Percentiles rank a stretch among this genome's conserved stretches.
Conservation (phyloP, 2,113 vertebrate genomes). For the Perognathus longimembris region DNA sequence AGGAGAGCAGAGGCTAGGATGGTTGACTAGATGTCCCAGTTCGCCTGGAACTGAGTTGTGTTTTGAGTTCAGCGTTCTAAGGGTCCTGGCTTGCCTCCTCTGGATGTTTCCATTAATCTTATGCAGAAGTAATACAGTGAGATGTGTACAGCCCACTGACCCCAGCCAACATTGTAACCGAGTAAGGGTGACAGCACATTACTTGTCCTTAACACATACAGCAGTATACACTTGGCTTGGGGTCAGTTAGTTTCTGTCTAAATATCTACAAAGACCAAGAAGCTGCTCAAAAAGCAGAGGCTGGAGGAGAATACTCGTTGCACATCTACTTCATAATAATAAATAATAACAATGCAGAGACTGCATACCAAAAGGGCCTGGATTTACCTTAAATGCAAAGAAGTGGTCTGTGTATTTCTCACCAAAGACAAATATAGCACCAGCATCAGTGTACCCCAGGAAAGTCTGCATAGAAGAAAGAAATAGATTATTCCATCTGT, state of each 20-base stretch:
- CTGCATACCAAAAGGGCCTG: neutral
- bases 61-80: neutral
- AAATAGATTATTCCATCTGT: neutral
- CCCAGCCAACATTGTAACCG: neutral
- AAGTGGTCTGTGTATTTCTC: constrained; percentile 89
- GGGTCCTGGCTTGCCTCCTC: neutral
- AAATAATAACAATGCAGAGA: neutral
- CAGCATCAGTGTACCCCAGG: constrained; percentile 87
- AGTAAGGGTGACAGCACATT: neutral
- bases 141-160: neutral
- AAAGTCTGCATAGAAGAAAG: constrained; percentile 85
- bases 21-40: neutral
- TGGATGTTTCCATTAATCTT: neutral
- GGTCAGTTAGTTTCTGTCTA: neutral
- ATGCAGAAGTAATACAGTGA: neutral
- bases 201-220: neutral
- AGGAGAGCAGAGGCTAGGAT: neutral
- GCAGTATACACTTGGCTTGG: neutral
- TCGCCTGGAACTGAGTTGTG: neutral
- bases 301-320: neutral
- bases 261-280: neutral
- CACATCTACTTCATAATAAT: too few relatives aligned
- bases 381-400: constrained; percentile 92
- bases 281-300: neutral
- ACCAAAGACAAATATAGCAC: constrained; percentile 92